Evolutionary conservation across 2,888 invertebrate species (phyloP), one percentile per base, ranked within the genome.

Genomic region (Hipparchia semele): DNA sequence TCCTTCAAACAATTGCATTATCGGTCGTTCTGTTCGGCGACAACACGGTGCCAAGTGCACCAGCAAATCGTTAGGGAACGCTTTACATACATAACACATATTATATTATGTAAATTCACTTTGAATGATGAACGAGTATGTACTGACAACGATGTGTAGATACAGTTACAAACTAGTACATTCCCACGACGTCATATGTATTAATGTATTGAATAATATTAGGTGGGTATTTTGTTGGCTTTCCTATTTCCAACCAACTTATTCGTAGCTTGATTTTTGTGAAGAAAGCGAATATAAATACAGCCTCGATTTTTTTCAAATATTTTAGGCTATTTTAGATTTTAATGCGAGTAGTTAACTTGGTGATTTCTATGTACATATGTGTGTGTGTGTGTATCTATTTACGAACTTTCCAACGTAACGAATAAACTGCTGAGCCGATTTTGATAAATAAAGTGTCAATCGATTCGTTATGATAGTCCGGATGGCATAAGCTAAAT

Each of bases 1-100:
- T 75, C 74, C 70, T 60, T 76, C 73, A 73, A 75, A 78, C 74
- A 72, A 75, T 79, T 80, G 75, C 73, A 76, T 82, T 84, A 84
- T 83, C 82, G 80, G 76, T 64, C 73, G 80, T 81, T 78, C 77
- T 80, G 78, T 74, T 73, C 74, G 75, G 77, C 80, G 87, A 87
- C 86, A 86, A 84, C 80, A 84, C 84, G 79, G 73, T 77, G 82
- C 80, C 84, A 85, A 84, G 80, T 77, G 82, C 81, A 79, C 72
- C 75, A 51, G 71, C 78, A 76, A 81, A 83, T 64, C 51, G 64
- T 64, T 64, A 33, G 49, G 51, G 49, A 64, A 23, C 64, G 23
- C 9, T 51, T 64, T 64, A 64, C 49, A 51, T 49, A 64, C 49
- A 49, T 0, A 46, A 62, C 46, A 7, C 6, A 46, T 46, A 62